These are phyloP conservation scores for Lasius platythorax DNA, from an alignment of 2,888 invertebrate genomes.

Conservation along the genomic window DNA sequence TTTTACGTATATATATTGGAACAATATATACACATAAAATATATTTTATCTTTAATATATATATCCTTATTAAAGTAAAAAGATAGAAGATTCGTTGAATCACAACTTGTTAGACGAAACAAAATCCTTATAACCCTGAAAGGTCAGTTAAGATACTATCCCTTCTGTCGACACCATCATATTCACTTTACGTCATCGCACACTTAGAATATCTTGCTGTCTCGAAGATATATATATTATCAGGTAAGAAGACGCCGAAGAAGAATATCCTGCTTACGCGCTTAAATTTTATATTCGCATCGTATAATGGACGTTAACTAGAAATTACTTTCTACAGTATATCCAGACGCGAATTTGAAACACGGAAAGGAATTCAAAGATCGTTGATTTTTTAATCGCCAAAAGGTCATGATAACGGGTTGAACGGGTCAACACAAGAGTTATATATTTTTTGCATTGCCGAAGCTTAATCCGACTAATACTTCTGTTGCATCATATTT, in stretches of 20 bases:
- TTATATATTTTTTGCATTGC: neutral
- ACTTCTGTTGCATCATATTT: neutral
- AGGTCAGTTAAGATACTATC: neutral
- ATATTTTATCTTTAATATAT: neutral
- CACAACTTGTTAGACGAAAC: neutral
- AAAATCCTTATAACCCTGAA: neutral
- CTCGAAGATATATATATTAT: neutral
- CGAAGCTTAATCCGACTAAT: neutral
- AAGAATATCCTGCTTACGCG: neutral
- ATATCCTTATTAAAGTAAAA: neutral
- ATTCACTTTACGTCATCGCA: neutral
- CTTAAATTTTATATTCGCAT: neutral
- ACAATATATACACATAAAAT: neutral
- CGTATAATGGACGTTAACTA: neutral
- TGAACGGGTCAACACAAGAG: no score
- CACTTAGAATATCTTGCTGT: neutral
- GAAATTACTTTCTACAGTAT: neutral
- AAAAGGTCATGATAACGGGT: neutral
- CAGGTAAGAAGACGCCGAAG: neutral
- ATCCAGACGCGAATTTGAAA: neutral
- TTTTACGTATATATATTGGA: neutral
- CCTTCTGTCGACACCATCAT: neutral
- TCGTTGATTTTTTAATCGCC: neutral
- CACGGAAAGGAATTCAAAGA: neutral
- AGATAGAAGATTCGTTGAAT: neutral